phyloP scores from a whole-genome alignment of 2,888 invertebrate genomes.

The Periphyllus acericola region DNA sequence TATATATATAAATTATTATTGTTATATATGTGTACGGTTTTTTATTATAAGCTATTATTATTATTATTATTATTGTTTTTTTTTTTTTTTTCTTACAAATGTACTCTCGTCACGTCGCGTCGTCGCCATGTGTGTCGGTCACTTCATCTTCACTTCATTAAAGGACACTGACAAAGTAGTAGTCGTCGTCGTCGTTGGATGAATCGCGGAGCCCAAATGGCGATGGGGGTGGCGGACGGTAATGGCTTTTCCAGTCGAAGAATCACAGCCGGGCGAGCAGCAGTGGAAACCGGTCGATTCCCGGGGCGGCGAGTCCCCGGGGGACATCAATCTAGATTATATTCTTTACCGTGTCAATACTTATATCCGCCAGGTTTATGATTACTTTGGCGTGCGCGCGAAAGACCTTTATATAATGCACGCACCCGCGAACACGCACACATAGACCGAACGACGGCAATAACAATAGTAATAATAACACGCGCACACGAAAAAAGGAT shows the following conservation, averaged over 20 bases:
- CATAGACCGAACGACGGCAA: background rate
- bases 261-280: slow-evolving; percentile 1
- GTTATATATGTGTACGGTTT: background rate
- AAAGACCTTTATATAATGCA: background rate
- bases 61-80: background rate
- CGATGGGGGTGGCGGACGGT: background rate
- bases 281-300: slow-evolving; percentile 30
- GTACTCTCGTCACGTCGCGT: background rate
- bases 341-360: slow-evolving; percentile 44
- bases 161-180: background rate
- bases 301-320: background rate
- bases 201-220: background rate
- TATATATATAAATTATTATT: background rate
- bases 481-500: too few species aligned
- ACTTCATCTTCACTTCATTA: background rate
- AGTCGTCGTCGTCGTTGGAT: too few species aligned
- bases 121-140: background rate
- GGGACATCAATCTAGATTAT: slow-evolving; percentile 50
- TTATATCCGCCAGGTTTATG: slow-evolving; percentile 34
- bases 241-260: slow-evolving; percentile 51
- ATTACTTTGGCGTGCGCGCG: background rate
- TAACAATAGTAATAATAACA: background rate
- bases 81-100: background rate
- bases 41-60: background rate
- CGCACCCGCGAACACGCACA: background rate